Evolutionary conservation across 2,797 vertebrate species (phyloP).

Genomic region (Anas georgica): DNA sequence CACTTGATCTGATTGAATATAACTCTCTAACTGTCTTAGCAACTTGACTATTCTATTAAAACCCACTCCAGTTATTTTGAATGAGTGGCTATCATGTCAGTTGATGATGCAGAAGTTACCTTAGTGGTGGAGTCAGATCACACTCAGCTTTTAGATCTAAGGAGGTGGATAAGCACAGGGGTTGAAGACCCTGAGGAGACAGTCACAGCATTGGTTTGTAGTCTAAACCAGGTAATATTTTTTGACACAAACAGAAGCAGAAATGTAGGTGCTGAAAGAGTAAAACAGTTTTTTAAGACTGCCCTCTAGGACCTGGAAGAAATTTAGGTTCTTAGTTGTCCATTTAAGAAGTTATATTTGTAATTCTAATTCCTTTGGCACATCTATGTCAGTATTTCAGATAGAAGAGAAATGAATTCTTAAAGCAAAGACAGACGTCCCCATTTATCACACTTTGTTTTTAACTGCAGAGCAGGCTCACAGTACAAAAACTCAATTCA

Average conservation of each 20-base stretch:
- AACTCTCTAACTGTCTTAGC: not conserved
- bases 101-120: not conserved
- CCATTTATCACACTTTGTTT: not conserved
- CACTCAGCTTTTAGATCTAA: not conserved
- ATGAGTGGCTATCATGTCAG: not conserved
- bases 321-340: not conserved
- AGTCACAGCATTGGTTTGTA: not conserved
- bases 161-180: not conserved
- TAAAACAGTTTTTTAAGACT: not conserved
- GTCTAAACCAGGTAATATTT: not conserved
- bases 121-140: not conserved
- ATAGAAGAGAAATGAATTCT: not conserved
- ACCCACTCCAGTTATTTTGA: not conserved
- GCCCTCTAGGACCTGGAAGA: not conserved
- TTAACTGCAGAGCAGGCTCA: not conserved
- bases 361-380: not conserved
- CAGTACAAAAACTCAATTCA: not conserved
- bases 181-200: not conserved
- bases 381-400: not conserved
- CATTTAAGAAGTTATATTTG: not conserved
- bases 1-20: not conserved
- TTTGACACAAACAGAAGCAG: not conserved
- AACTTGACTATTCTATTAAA: not conserved
- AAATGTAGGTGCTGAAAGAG: not conserved
- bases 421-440: not conserved